Percentiles rank a stretch among this genome's conserved stretches.
phyloP scores from a whole-genome alignment of 2,797 vertebrate species.

The Anas flavirostris region DNA sequence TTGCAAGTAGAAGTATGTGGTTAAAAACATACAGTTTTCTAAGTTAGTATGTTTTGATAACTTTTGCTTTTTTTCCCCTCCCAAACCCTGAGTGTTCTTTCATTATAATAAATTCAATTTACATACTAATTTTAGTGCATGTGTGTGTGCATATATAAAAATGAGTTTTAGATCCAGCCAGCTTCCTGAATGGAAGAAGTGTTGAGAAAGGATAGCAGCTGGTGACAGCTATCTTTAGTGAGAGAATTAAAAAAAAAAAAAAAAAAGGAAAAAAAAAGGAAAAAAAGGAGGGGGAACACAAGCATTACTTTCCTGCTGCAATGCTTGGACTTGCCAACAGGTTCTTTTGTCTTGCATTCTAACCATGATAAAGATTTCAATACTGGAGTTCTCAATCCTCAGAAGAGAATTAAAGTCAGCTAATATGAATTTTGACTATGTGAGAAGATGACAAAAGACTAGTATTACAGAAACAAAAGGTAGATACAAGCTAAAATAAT shows the following conservation, averaged over 20 bases:
- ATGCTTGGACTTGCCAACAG: neutral
- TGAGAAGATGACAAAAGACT: neutral
- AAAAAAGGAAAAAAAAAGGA: neutral
- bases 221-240: neutral
- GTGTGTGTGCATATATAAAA: neutral
- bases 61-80: neutral
- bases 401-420: neutral
- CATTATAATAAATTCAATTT: neutral
- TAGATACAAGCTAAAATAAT: neutral
- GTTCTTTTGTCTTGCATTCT: neutral
- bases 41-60: neutral
- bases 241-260: neutral
- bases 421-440: neutral
- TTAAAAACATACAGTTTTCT: neutral
- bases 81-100: neutral
- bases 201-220: neutral
- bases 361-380: neutral
- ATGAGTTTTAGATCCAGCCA: neutral
- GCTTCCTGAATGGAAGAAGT: neutral
- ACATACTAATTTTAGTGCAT: neutral
- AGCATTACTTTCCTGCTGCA: neutral
- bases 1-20: neutral
- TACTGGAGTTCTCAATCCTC: neutral
- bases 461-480: neutral
- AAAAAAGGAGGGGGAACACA: neutral